These are phyloP conservation scores for Hoplodrina ambigua DNA, from an alignment of 2,888 invertebrate species.

Conservation along the genomic window DNA sequence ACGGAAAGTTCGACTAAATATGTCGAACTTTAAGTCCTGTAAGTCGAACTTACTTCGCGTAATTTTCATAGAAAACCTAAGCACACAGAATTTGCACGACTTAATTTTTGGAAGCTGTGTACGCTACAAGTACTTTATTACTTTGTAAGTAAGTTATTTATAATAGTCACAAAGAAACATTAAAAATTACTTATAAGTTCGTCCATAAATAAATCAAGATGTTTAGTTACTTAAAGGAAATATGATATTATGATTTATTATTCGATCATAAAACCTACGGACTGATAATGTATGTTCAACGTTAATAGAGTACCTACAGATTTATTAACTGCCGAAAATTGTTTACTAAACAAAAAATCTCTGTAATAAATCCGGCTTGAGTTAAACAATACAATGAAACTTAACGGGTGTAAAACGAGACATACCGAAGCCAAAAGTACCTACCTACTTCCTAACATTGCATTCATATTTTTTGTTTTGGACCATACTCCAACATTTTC, in stretches of 20 bases:
- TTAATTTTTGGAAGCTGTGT: not conserved
- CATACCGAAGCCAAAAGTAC: too few species aligned
- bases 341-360: conserved; percentile 17
- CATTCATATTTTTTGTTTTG: too few species aligned
- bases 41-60: not conserved
- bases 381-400: not conserved
- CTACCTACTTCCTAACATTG: too few species aligned
- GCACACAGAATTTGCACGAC: not conserved
- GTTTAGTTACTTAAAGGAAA: conserved; percentile 22
- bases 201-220: conserved; percentile 3
- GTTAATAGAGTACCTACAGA: conserved; percentile 26
- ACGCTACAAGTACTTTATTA: not conserved
- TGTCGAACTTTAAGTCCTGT: not conserved
- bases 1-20: not conserved
- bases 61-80: not conserved
- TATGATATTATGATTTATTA: conserved; percentile 28
- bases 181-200: conserved; percentile 2
- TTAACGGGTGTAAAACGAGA: too few species aligned
- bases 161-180: not conserved
- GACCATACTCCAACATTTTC: too few species aligned
- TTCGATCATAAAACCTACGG: conserved; percentile 2
- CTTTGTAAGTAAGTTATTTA: not conserved
- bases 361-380: not conserved
- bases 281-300: conserved; percentile 22
- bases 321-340: conserved; percentile 29